phyloP scores from a whole-genome alignment of 2,797 vertebrate species.

The Alectoris magna region DNA sequence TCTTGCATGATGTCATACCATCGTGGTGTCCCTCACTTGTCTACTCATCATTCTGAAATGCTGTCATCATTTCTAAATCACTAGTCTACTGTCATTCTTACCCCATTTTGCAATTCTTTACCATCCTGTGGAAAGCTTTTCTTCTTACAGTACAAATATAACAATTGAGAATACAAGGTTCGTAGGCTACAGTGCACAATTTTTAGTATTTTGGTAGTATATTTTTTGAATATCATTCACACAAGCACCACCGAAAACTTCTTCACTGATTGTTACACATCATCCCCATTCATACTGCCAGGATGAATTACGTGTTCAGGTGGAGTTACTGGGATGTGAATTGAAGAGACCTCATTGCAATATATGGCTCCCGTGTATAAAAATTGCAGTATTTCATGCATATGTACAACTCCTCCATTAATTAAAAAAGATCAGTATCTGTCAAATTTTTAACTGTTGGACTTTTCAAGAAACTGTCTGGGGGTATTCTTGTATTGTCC shows the following conservation, averaged over 20 bases:
- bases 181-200: not conserved
- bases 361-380: not conserved
- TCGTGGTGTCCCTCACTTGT: not conserved
- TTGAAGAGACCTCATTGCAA: not conserved
- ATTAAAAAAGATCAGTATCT: not conserved
- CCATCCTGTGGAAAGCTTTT: not conserved
- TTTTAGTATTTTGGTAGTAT: not conserved
- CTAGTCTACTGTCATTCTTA: not conserved
- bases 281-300: not conserved
- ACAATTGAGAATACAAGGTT: not conserved
- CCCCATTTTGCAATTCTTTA: not conserved
- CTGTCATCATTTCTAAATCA: not conserved
- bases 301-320: not conserved
- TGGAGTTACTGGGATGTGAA: not conserved
- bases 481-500: not conserved
- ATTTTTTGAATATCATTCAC: not conserved
- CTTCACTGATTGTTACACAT: not conserved
- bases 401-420: fast-evolving
- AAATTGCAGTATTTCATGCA: not conserved
- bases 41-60: not conserved
- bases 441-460: not conserved
- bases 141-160: not conserved
- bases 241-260: not conserved
- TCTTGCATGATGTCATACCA: fast-evolving
- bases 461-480: not conserved